phyloP scores from a whole-genome alignment of 2,113 vertebrate species.

The Microtus montanus region DNA sequence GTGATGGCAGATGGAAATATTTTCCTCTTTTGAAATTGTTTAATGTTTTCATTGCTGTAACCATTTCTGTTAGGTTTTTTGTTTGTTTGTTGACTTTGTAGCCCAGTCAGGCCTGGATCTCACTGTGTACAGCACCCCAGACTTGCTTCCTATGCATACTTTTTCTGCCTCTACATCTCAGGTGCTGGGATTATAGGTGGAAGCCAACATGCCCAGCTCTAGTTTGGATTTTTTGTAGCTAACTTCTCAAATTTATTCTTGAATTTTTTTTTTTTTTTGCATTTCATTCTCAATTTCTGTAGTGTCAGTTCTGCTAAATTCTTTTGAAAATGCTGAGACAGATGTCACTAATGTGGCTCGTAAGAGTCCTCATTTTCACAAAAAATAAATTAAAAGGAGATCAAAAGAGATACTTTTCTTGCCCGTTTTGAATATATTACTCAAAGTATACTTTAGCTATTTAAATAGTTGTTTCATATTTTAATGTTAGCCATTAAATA shows the following conservation, averaged over 20 bases:
- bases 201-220: background rate
- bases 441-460: background rate
- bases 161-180: background rate
- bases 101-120: background rate
- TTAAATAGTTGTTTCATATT: conserved; percentile 20
- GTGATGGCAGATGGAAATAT: background rate
- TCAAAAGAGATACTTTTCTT: conserved; percentile 15
- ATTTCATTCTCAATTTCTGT: conserved; percentile 29
- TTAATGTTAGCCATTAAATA: conserved; percentile 27
- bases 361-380: conserved; percentile 19
- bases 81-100: background rate
- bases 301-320: conserved; percentile 1
- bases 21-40: background rate
- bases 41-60: background rate
- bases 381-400: conserved; percentile 25
- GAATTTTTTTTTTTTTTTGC: background rate
- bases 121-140: background rate
- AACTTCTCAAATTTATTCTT: conserved; percentile 23
- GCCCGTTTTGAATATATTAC: conserved; percentile 41
- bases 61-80: background rate
- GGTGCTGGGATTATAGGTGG: background rate
- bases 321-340: conserved; percentile 27
- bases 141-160: background rate
- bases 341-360: background rate
- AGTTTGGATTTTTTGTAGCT: conserved; percentile 4